phyloP scores from a whole-genome alignment of 2,797 vertebrate genomes.

The Cercopithecus neglectus region DNA sequence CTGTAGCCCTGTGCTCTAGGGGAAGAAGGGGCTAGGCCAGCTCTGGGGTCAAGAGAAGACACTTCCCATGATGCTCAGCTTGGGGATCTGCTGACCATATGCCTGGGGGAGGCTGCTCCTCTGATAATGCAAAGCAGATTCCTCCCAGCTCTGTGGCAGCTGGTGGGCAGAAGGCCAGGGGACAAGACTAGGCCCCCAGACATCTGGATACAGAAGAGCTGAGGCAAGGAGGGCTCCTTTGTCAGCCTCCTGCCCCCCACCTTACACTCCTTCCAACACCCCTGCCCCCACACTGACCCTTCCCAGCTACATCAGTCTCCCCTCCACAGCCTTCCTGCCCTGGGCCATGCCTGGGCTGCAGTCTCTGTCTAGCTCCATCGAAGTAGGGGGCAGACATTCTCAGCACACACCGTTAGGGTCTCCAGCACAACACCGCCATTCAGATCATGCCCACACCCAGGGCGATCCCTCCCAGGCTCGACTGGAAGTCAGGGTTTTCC shows the following conservation, averaged over 20 bases:
- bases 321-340: too few relatives aligned
- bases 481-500: background rate
- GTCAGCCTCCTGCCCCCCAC: background rate
- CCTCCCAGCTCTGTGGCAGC: constrained; percentile 55
- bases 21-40: background rate
- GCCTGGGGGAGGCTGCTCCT: background rate
- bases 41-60: constrained; percentile 27
- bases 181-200: background rate
- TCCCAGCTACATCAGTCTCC: background rate
- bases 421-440: background rate
- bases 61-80: constrained; percentile 45
- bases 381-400: background rate
- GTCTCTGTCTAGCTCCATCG: background rate
- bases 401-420: background rate
- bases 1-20: background rate
- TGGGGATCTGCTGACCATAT: constrained; percentile 69
- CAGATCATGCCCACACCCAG: background rate
- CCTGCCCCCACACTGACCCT: background rate
- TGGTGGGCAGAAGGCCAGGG: constrained; percentile 68
- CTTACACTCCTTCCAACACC: background rate
- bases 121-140: constrained; percentile 73
- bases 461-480: background rate
- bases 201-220: background rate
- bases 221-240: background rate
- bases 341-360: background rate